A percentile compares a stretch with the other conserved stretches of the same genome.
phyloP scores from a whole-genome alignment of 2,888 invertebrate species.

The Escarpia spicata region DNA sequence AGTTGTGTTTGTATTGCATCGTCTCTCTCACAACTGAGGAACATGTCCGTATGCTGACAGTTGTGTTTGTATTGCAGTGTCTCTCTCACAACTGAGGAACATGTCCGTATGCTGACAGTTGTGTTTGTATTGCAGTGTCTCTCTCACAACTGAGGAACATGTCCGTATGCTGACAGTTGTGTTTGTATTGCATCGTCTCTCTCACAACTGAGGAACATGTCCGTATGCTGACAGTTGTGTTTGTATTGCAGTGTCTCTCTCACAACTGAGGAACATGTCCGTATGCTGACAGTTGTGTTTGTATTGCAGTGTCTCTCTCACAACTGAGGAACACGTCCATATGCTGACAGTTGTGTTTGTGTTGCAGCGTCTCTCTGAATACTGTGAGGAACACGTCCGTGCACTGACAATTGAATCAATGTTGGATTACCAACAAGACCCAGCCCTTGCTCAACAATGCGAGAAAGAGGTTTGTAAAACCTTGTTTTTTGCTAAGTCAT shows the following conservation, averaged over 20 bases:
- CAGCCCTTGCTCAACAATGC: conserved; percentile 84
- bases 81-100: neutral
- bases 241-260: neutral
- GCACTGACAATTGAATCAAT: conserved; percentile 87
- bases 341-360: conserved; percentile 1
- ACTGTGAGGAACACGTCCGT: conserved; percentile 62
- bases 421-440: conserved; percentile 90
- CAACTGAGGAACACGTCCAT: neutral
- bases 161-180: neutral
- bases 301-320: neutral
- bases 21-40: neutral
- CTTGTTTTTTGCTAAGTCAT: neutral
- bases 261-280: neutral
- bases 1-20: neutral
- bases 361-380: neutral
- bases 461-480: conserved; percentile 68
- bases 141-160: neutral
- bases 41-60: neutral
- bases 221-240: neutral
- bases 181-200: neutral
- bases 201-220: neutral
- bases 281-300: neutral
- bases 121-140: neutral
- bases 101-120: neutral
- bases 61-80: neutral